Evolutionary conservation across 2,888 invertebrate genomes (phyloP), one percentile per base, ranked within the genome.

Genomic region (Camponotus fellah): DNA sequence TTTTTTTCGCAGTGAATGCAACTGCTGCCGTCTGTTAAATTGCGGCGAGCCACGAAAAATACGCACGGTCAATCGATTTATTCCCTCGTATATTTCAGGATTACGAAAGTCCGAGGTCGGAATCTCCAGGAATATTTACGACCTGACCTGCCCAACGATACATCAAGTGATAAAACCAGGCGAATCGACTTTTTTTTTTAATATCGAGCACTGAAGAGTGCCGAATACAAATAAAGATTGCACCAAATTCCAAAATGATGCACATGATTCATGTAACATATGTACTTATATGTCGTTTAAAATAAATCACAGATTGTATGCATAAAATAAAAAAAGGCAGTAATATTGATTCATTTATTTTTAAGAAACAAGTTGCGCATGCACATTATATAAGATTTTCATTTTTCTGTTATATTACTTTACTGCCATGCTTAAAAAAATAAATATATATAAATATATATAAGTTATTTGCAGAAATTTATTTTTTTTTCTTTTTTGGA

Each of bases 51-150:
- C 85, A 74, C 87, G 87, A 79, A 86, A 90, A 90, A 89, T 90
- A 87, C 90, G 87, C 80, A 85, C 84, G 89, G 66, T 82, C 87
- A 89, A 90, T 90, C 90, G 90, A 90, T 90, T 90, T 90, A 88
- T 87, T 84, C 84, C 87, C 87, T 84, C 89, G 85, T 91, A 91
- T 91, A 91, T 91, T 91, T 88, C 87, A 89, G 91, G 91, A 91
- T 91, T 91, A 91, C 91, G 83, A 83, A 91, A 90, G 89, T 89
- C 91, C 89, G 90, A 88, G 87, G 88, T 88, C 83, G 89, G 85
- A 91, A 91, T 87, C 89, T 90, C 90, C 84, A 68, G 80, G 88
- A 91, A 90, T 91, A 90, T 91, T 91, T 91, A 90, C 85, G 89
- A 81, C 83, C 85, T 60, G 86, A 81, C 86, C 86, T 83, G 79